These are phyloP conservation scores for Trissolcus japonicus DNA, from an alignment of 2,888 invertebrate genomes.

Conservation along the genomic window DNA sequence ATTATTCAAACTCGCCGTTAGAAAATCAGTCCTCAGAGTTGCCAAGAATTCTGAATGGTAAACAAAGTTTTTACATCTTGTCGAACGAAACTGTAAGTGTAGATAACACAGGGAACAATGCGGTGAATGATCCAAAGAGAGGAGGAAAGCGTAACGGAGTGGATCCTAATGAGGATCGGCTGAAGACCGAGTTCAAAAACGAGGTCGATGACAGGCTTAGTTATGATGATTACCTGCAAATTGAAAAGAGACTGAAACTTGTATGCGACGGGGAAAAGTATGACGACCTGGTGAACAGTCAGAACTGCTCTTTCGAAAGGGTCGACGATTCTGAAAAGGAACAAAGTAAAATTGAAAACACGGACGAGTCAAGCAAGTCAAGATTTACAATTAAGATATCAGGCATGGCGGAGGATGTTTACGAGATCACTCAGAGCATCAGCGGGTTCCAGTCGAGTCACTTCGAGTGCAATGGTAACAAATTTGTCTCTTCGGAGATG, in stretches of 20 bases:
- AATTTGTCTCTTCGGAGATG: slow-evolving; percentile 65
- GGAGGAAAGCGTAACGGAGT: neutral
- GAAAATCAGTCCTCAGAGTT: slow-evolving; percentile 1
- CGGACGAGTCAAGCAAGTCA: slow-evolving; percentile 11
- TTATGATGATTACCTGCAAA: slow-evolving; percentile 66
- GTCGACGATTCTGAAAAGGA: neutral
- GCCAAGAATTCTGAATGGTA: neutral
- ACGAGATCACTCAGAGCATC: slow-evolving; percentile 62
- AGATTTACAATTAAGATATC: slow-evolving; percentile 68
- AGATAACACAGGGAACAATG: slow-evolving; percentile 10
- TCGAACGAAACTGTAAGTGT: slow-evolving; percentile 47
- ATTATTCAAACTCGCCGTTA: slow-evolving; percentile 57
- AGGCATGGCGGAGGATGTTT: slow-evolving; percentile 66
- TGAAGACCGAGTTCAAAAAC: slow-evolving; percentile 61
- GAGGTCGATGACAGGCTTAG: slow-evolving; percentile 57
- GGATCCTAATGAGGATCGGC: neutral
- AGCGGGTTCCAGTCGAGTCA: slow-evolving; percentile 24
- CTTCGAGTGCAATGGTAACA: slow-evolving; percentile 12
- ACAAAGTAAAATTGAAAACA: neutral
- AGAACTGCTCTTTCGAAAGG: neutral
- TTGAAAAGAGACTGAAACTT: slow-evolving; percentile 66
- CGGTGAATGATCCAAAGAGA: neutral
- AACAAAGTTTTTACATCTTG: slow-evolving; percentile 24
- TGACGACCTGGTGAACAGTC: slow-evolving; percentile 35
- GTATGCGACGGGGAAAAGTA: slow-evolving; percentile 59